These are phyloP conservation scores for Achlya flavicornis DNA, from an alignment of 2,888 invertebrate genomes.

Conservation along the genomic window DNA sequence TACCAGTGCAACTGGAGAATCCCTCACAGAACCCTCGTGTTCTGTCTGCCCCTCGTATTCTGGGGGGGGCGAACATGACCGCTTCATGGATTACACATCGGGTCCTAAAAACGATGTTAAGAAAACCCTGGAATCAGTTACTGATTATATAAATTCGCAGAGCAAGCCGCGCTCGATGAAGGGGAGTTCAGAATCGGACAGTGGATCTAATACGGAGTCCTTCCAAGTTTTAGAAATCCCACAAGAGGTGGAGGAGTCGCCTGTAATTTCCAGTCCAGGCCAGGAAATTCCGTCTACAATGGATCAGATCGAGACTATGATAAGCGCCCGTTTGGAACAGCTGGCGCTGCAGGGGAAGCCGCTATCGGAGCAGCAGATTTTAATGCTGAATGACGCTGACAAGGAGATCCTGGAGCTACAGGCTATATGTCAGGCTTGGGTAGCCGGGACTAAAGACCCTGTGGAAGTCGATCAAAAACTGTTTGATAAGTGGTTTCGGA, in stretches of 20 bases:
- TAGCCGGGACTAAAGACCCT: background rate
- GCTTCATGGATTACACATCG: background rate
- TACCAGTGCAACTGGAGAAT: constrained; percentile 13
- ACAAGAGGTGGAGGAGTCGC: background rate
- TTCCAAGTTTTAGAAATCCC: background rate
- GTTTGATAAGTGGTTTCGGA: background rate
- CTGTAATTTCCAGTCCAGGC: background rate
- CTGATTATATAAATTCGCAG: background rate
- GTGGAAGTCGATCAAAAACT: background rate
- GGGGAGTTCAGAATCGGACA: background rate
- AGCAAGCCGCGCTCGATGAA: background rate
- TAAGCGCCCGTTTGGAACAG: background rate
- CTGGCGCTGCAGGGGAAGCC: background rate
- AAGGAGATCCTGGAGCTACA: background rate
- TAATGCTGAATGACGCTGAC: background rate
- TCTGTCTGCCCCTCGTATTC: constrained; percentile 13
- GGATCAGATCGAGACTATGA: background rate
- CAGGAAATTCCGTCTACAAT: background rate
- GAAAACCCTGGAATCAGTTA: background rate
- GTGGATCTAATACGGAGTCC: background rate
- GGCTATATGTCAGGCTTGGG: background rate
- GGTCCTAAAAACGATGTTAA: background rate
- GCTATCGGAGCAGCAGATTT: background rate
- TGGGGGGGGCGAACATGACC: constrained; percentile 10
- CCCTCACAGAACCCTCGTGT: constrained; percentile 9